Base-by-base conservation (phyloP, 1,140 invertebrate genomes). In the Radopholus similis region DNA sequence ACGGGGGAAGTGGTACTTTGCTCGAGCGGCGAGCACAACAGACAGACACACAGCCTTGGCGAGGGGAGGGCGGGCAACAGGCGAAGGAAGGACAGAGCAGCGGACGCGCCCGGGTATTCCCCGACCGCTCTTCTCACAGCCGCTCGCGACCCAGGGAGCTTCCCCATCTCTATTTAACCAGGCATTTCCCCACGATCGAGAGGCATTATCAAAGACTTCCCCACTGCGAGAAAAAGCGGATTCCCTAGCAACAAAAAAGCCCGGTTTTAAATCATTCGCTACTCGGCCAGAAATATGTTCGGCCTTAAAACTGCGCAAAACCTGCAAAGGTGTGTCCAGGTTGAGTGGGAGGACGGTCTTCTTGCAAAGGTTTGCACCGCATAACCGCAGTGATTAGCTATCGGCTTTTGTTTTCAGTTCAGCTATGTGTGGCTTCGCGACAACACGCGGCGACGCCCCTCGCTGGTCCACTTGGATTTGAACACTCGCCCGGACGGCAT, bases 331-430 rank as follows among this genome's bases (percentile, higher is more conserved):
- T 67, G 53, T 34, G 63, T 73, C 37, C 53, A 73, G 66, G 54
- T 72, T 13, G 71, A 66, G 28, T 73, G 71, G 71, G 71, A 75
- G 40, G 71, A 73, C 42, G 71, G 71, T 6, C 35, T 74, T 23
- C 23, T 34, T 15, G 71, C 71, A 2, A 42, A 57, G 59, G 59
- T 62, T 62, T 15, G 2, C 11, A 26, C 15, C 26, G 26, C 5
- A 30, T 62, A 8, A 4, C 35, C 3, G n/a, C 15, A 0, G 15
- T 47, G 28, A 55, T 9, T 55, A 34, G 11, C 2, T 21, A 2
- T 49, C 28, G 34, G 49, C 13, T 62, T 47, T 49, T 8, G 8
- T 26, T 47, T 49, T 62, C 8, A 62, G 40, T 73, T 73, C 51
- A 49, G 34, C 13, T 73, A 74, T 35, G 35, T 74, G 26, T 73